These are phyloP conservation scores for Hydropsyche tenuis DNA, from an alignment of 1,140 invertebrate genomes.

Conservation along the genomic window DNA sequence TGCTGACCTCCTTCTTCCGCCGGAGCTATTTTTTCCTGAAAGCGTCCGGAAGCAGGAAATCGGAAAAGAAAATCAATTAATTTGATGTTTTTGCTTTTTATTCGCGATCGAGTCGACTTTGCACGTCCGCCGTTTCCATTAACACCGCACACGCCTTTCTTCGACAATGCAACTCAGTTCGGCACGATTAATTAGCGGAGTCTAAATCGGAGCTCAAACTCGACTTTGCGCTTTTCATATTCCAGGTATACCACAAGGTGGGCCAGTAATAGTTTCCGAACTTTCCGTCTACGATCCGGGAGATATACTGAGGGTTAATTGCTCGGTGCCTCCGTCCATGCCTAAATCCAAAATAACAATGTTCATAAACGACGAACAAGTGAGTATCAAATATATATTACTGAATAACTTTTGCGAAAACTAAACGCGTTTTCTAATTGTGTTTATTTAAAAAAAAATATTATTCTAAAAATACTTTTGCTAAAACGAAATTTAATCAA, in stretches of 20 bases:
- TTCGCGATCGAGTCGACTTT: background rate
- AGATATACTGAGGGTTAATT: constrained; percentile 77
- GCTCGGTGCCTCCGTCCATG: constrained; percentile 72
- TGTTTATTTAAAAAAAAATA: too few relatives aligned
- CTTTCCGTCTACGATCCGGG: constrained; percentile 75
- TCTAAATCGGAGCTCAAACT: background rate
- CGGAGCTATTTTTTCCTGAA: background rate
- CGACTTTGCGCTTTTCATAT: constrained; percentile 2
- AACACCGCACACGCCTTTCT: background rate
- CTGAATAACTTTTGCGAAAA: too few relatives aligned
- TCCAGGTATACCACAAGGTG: constrained; percentile 64
- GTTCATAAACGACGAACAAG: constrained; percentile 75
- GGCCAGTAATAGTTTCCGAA: constrained; percentile 68
- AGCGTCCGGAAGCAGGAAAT: constrained; percentile 26
- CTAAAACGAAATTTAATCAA: too few relatives aligned
- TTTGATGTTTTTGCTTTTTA: background rate
- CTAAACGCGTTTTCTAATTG: too few relatives aligned
- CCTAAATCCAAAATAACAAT: constrained; percentile 74
- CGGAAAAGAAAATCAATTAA: constrained; percentile 31
- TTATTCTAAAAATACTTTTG: too few relatives aligned
- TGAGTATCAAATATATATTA: constrained; percentile 60
- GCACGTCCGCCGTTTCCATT: background rate
- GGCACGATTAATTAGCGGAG: too few relatives aligned
- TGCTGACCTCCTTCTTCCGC: background rate
- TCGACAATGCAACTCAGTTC: too few relatives aligned